phyloP scores from a whole-genome alignment of 1,140 invertebrate species.

The Drosophila pruinosa region DNA sequence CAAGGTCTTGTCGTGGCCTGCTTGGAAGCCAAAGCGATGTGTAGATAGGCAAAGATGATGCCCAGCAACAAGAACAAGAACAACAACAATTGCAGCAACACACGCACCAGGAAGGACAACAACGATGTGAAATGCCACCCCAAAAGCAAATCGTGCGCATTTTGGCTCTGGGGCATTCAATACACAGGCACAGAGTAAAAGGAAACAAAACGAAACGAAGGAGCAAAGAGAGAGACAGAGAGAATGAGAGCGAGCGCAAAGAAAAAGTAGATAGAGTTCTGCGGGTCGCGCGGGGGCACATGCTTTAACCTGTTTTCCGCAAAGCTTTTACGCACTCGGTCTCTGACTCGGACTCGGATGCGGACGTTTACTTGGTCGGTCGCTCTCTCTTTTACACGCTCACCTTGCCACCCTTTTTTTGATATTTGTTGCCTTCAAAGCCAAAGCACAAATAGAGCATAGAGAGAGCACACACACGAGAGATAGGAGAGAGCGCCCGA shows the following conservation, averaged over 20 bases:
- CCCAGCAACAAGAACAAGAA: constrained; percentile 49
- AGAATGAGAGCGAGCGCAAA: not conserved
- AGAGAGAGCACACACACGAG: constrained; percentile 23
- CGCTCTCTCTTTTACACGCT: constrained; percentile 19
- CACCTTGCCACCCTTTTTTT: constrained; percentile 67
- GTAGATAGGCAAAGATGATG: constrained; percentile 61
- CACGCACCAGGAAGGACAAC: constrained; percentile 65
- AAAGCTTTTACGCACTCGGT: constrained; percentile 73
- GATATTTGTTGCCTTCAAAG: not conserved
- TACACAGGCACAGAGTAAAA: constrained; percentile 42
- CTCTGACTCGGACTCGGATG: constrained; percentile 1
- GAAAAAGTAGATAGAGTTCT: not conserved
- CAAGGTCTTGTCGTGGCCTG: constrained; percentile 72
- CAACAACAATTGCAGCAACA: constrained; percentile 49
- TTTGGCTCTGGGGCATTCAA: constrained; percentile 71
- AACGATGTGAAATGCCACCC: constrained; percentile 65
- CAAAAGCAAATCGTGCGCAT: constrained; percentile 64
- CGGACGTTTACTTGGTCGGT: not conserved
- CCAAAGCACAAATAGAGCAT: constrained; percentile 46
- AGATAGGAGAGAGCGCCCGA: constrained; percentile 1
- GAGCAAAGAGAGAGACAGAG: constrained; percentile 19
- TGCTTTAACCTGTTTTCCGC: constrained; percentile 78
- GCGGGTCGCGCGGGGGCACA: constrained; percentile 46
- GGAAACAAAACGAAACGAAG: no score
- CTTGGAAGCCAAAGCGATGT: constrained; percentile 58